Base-by-base conservation (phyloP, 2,888 invertebrate genomes). In the Lumbricus terrestris region DNA sequence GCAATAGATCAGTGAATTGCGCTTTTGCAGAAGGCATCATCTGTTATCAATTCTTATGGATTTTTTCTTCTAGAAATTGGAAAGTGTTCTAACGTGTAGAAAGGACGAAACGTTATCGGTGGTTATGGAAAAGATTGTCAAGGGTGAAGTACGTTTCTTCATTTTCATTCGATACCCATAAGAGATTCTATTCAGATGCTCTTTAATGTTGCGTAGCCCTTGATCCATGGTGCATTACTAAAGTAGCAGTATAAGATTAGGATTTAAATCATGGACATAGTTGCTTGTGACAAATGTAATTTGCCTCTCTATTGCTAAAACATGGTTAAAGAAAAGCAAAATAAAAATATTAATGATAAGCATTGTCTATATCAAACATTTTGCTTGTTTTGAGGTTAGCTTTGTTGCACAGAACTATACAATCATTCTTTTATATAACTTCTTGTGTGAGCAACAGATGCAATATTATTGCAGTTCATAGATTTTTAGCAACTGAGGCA, bases 21-120 rank as follows among this genome's bases (percentile, higher is more conserved):
- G 23, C 20, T 47, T 18, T 4, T 47, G 20, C 6, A 20, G 47
- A 47, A 47, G 6, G 47, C 15, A 4, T 47, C 4, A 34, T 33
- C 4, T 89, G 23, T 33, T 20, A 88, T 42, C 18, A 88, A 37
- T n/a, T 42, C 29, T 88, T 40, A 37, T 38, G 33, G 23, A 29
- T 88, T 15, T n/a, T 40, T 88, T 90, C 90, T 93, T 94, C 47
- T 93, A 95, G 95, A 98, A 98, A 97, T 98, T 98, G 95, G 98
- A 99, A 95, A 98, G 98, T 92, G 99, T 99, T 42, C 97, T 98
- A 95, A 98, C 97, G 94, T 99, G 99, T 95, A 97, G 96, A 93
- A 96, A 97, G 93, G 97, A 97, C 93, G 98, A 99, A 95, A 97
- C 97, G 0, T 96, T 99, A 88, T 97, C 96, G 93, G 96, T 97